A percentile compares a stretch with the other conserved stretches of the same genome.
Evolutionary conservation across 23 tunicate species (phyloP).

Genomic region (Styela clava): DNA sequence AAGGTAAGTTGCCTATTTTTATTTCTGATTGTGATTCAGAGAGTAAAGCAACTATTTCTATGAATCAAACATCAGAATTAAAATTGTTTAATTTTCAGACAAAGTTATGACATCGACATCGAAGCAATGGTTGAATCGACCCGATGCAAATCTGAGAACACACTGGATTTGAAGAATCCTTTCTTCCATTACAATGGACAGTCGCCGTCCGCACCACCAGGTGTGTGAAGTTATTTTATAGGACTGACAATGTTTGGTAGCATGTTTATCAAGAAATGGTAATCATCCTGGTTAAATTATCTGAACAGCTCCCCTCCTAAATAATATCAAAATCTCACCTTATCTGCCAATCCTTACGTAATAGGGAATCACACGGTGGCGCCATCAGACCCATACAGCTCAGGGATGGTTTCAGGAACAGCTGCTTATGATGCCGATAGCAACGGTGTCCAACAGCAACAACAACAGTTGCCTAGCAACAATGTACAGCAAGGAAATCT

Average conservation of each 20-base stretch:
- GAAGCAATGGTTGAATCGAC: constrained; percentile 97
- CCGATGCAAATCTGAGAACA: constrained; percentile 96
- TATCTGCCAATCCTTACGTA: neutral
- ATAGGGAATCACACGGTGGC: constrained; percentile 65
- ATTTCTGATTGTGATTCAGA: no score
- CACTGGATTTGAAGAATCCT: constrained; percentile 92
- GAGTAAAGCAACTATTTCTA: no score
- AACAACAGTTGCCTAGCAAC: constrained; percentile 16
- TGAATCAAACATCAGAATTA: neutral
- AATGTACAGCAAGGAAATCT: neutral
- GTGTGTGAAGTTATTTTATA: constrained; percentile 17
- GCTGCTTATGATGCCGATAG: constrained; percentile 13
- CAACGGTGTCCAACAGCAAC: constrained; percentile 50
- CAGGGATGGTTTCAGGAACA: constrained; percentile 38
- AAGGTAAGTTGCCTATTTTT: constrained; percentile 32
- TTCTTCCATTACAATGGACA: constrained; percentile 97
- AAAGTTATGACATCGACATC: constrained; percentile 96
- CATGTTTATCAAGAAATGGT: no score
- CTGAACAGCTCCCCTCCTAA: neutral
- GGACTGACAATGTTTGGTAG: no score
- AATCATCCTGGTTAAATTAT: neutral
- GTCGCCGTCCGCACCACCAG: constrained; percentile 75
- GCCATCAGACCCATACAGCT: constrained; percentile 71
- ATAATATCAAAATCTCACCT: neutral
- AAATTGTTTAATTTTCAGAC: constrained; percentile 36